phyloP scores from a whole-genome alignment of 2,113 vertebrate genomes.

The Platichthys flesus region DNA sequence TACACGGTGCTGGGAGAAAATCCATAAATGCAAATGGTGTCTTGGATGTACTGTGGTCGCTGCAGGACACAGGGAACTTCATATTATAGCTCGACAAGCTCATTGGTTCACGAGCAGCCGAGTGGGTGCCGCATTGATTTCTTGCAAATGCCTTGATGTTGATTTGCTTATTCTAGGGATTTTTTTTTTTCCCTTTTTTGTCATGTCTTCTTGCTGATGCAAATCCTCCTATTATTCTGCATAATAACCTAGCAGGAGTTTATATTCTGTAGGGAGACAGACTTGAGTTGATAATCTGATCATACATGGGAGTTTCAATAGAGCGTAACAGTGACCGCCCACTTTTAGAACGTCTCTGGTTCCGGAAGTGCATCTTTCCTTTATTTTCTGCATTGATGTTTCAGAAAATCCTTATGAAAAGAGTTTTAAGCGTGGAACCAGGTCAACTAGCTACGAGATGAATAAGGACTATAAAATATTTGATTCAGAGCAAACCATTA shows the following conservation, averaged over 20 bases:
- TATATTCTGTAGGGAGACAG: not conserved
- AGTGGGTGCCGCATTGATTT: slow-evolving; percentile 69
- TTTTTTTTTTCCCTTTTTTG: slow-evolving; percentile 14
- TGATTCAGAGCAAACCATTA: not conserved
- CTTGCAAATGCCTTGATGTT: slow-evolving; percentile 46
- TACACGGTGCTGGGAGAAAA: slow-evolving; percentile 54
- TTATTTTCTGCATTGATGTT: not conserved
- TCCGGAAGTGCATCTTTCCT: not conserved
- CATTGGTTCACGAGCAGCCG: slow-evolving; percentile 45
- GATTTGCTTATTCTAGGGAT: slow-evolving; percentile 52
- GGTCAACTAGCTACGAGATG: not conserved
- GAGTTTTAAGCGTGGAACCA: too few relatives aligned
- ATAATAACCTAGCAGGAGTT: slow-evolving; percentile 7
- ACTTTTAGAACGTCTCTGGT: not conserved
- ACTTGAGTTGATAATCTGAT: slow-evolving; percentile 8
- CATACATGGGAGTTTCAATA: not conserved
- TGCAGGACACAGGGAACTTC: slow-evolving; percentile 69
- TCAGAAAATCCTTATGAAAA: not conserved
- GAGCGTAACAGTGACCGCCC: not conserved
- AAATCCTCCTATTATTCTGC: slow-evolving; percentile 34
- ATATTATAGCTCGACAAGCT: slow-evolving; percentile 53
- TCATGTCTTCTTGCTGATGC: slow-evolving; percentile 33
- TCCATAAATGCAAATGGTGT: slow-evolving; percentile 77
- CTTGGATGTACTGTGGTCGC: slow-evolving; percentile 51
- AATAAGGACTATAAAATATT: not conserved